Conservation (phyloP, 1,140 invertebrate genomes). For the Drosophila willistoni region DNA sequence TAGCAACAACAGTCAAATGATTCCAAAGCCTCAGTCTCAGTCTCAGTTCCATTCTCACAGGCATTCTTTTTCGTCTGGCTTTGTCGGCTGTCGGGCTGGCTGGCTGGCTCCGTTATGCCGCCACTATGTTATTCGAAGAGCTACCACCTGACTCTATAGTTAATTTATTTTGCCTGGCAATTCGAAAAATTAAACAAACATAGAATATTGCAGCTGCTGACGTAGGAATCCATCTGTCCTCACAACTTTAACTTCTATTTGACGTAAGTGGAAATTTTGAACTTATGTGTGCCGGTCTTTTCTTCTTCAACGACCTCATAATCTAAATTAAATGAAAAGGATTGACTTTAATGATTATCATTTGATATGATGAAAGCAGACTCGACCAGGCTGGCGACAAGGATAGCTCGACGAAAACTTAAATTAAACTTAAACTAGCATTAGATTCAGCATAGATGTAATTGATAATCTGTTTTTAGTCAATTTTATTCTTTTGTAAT, state of each 20-base stretch:
- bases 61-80: slow-evolving; percentile 1
- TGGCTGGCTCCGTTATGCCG: not conserved
- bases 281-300: not conserved
- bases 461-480: too few relatives aligned
- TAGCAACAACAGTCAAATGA: not conserved
- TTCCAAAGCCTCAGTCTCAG: not conserved
- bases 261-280: not conserved
- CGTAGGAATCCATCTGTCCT: not conserved
- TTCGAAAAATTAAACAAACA: not conserved
- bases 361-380: too few relatives aligned
- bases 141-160: not conserved
- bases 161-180: not conserved
- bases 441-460: too few relatives aligned
- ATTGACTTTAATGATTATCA: too few relatives aligned
- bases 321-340: too few relatives aligned
- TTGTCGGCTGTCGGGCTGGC: not conserved
- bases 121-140: not conserved
- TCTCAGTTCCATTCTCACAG: not conserved
- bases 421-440: too few relatives aligned
- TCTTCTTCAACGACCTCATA: too few relatives aligned
- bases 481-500: too few relatives aligned
- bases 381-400: too few relatives aligned
- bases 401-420: too few relatives aligned
- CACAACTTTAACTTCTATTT: not conserved
- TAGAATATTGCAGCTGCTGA: not conserved